These are phyloP conservation scores for Atlantisia rogersi DNA, from an alignment of 2,113 vertebrate genomes.

Conservation along the genomic window DNA sequence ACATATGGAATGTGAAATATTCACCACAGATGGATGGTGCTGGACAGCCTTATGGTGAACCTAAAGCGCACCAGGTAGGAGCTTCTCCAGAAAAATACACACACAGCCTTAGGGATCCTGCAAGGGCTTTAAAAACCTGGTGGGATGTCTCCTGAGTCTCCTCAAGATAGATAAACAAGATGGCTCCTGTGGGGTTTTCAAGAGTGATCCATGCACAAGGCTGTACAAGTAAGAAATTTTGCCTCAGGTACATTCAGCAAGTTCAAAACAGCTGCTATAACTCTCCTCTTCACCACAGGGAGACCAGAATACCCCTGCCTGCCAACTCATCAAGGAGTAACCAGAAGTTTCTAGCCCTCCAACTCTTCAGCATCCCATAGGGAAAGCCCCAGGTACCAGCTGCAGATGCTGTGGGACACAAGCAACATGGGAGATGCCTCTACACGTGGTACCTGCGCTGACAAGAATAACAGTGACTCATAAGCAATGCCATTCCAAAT, in stretches of 20 bases:
- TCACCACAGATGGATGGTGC: background rate
- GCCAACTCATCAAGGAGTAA: fast-evolving
- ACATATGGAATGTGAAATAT: background rate
- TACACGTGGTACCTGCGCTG: fast-evolving
- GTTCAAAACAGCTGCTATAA: background rate
- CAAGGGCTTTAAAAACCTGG: background rate
- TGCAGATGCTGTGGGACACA: background rate
- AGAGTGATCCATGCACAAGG: background rate
- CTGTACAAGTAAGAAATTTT: background rate
- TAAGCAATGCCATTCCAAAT: background rate
- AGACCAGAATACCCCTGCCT: background rate
- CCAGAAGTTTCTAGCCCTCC: too few species aligned
- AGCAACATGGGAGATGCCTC: background rate
- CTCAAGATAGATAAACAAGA: background rate
- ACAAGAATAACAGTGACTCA: background rate
- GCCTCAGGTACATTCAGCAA: background rate
- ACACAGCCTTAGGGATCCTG: too few species aligned
- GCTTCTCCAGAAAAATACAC: background rate
- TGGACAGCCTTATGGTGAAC: fast-evolving
- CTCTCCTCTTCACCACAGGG: background rate
- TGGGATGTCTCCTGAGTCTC: too few species aligned
- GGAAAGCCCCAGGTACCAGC: background rate
- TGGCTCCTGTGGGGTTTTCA: background rate
- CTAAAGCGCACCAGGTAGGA: background rate
- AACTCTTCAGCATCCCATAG: fast-evolving